A percentile compares a stretch with the other conserved stretches of the same genome.
phyloP scores from a whole-genome alignment of 2,797 vertebrate genomes.

The Steatocranus sp. region DNA sequence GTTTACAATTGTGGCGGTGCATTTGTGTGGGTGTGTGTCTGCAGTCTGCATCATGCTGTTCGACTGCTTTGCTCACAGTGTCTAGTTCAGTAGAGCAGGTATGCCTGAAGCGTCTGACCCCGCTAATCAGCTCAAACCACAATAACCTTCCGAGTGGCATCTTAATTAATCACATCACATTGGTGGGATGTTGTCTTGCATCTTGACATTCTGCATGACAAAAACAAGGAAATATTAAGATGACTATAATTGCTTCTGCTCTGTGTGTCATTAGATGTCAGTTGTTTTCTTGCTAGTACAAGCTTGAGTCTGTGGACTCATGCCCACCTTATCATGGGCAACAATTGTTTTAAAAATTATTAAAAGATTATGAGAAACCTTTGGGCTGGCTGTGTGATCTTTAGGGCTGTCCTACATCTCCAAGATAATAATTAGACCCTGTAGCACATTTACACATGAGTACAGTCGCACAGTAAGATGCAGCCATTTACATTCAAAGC shows the following conservation, averaged over 20 bases:
- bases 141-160: conserved; percentile 28
- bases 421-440: conserved; percentile 14
- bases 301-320: not conserved
- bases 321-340: conserved; percentile 6
- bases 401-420: conserved; percentile 14
- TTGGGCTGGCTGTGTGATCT: conserved; percentile 30
- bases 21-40: not conserved
- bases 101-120: conserved; percentile 38
- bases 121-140: conserved; percentile 52
- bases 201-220: conserved; percentile 13
- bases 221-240: conserved; percentile 16
- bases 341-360: conserved; percentile 51
- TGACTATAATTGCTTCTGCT: conserved; percentile 1
- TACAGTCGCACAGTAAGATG: not conserved
- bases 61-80: conserved; percentile 19
- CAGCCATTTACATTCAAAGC: not conserved
- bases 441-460: not conserved
- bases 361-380: conserved; percentile 49
- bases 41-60: conserved; percentile 3
- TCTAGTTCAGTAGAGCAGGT: conserved; percentile 20
- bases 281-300: not conserved
- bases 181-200: conserved; percentile 14
- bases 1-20: not conserved
- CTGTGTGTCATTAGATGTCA: not conserved
- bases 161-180: conserved; percentile 47